Evolutionary conservation across 1,140 invertebrate genomes (phyloP), one percentile per base, ranked within the genome.

Genomic region (Pentalonia nigronervosa): DNA sequence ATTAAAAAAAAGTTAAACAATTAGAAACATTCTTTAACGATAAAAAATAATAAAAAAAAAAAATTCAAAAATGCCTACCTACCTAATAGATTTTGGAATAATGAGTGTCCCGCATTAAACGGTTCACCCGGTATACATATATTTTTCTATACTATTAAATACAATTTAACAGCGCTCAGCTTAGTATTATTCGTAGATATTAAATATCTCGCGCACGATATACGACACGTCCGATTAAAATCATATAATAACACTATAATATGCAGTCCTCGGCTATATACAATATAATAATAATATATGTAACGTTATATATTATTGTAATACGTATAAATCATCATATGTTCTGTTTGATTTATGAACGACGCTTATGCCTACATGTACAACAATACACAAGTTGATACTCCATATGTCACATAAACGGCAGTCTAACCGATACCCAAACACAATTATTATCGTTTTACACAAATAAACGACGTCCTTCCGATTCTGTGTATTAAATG

Each of bases 321-420:
- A 23, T 84, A 84, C 36, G 81, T 25, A 84, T 84, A 84, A 84
- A 84, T 45, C 81, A 84, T 53, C 50, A 53, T 48, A 47, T 41
- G 81, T 45, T 41, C 81, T 36, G 81, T 84, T 84, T 84, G 81
- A 84, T 84, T 84, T 84, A 84, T 45, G 81, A 23, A 84, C 81
- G 45, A 45, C 60, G 60, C 30, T 30, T 67, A 6, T 3, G 47
- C 20, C 53, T 56, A 67, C 30, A 60, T n/a, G 56, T 60, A 30
- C 23, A 25, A 23, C 25, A 9, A n/a, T 21, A 53, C 50, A 21
- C 20, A 17, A 67, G 11, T 30, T 30, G 30, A 30, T 14, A 67
- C 30, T n/a, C 60, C n/a, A 17, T n/a, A 67, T 14, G 14, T 25
- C 23, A 30, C 25, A 60, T 30, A 60, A 60, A 60, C 56, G 3